These are phyloP conservation scores for Copidosoma floridanum DNA, from an alignment of 1,140 invertebrate genomes.

Conservation along the genomic window DNA sequence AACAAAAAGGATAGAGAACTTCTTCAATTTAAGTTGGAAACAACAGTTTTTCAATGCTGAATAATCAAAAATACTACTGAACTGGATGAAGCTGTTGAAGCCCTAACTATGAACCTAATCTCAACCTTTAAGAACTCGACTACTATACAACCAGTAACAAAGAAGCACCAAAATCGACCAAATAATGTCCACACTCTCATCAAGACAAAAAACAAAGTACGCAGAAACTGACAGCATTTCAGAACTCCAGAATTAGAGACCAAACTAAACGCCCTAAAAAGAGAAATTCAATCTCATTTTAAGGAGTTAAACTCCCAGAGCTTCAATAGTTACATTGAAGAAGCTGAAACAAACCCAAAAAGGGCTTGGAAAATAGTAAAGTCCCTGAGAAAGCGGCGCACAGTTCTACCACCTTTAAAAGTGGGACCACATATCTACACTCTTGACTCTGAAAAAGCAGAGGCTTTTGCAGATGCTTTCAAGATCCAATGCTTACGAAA, in stretches of 20 bases:
- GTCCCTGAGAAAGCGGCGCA: no score
- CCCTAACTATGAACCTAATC: not conserved
- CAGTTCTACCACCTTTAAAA: not conserved
- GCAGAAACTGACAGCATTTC: not conserved
- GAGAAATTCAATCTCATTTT: not conserved
- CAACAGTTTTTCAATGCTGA: not conserved
- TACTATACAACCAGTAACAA: not conserved
- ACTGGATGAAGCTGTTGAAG: not conserved
- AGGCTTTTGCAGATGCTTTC: not conserved
- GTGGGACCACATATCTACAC: not conserved
- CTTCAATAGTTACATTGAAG: no score
- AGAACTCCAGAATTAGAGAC: not conserved
- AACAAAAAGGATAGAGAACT: not conserved
- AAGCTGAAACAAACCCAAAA: no score
- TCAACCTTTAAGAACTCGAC: not conserved
- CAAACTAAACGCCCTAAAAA: conserved; percentile 1
- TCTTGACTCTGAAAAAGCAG: not conserved
- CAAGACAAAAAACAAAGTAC: not conserved
- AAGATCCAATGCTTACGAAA: not conserved
- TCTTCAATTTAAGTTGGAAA: conserved; percentile 3
- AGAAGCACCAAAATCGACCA: not conserved
- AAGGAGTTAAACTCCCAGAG: not conserved
- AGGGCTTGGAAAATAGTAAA: no score
- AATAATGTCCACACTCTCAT: not conserved
- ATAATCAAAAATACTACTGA: not conserved